Evolutionary conservation across 1,140 invertebrate genomes (phyloP).

Genomic region (Heliconius hewitsoni): DNA sequence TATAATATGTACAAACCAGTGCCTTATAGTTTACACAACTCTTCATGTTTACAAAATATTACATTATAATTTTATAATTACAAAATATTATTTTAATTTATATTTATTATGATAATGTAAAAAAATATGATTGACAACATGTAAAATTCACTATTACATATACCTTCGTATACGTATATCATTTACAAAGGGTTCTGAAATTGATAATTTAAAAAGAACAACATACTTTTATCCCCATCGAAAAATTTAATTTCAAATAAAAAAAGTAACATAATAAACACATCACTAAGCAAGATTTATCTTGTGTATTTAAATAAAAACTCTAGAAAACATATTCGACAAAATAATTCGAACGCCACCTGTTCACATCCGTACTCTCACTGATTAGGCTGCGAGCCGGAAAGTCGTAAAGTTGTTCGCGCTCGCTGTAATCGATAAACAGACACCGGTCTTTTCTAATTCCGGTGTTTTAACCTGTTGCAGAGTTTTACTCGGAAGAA

Average conservation of each 20-base stretch:
- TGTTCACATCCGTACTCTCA: constrained; percentile 9
- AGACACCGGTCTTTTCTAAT: constrained; percentile 38
- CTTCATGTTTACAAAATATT: no score
- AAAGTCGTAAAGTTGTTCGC: constrained; percentile 28
- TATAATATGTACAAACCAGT: neutral
- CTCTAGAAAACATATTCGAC: neutral
- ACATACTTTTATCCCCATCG: no score
- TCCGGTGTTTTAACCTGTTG: constrained; percentile 55
- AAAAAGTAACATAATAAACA: neutral
- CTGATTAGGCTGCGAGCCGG: constrained; percentile 16
- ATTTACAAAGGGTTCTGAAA: no score
- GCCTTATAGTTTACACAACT: neutral
- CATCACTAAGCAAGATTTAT: neutral
- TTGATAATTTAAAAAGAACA: no score
- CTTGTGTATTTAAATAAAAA: neutral
- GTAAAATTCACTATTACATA: no score
- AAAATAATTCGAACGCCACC: neutral
- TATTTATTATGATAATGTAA: neutral
- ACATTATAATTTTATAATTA: neutral
- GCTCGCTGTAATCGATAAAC: constrained; percentile 23
- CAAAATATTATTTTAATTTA: neutral
- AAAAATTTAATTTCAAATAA: no score
- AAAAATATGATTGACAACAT: no score
- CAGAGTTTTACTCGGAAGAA: constrained; percentile 97
- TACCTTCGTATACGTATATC: no score